Base-by-base conservation (phyloP, 2,888 invertebrate genomes). In the Andrena minutula region DNA sequence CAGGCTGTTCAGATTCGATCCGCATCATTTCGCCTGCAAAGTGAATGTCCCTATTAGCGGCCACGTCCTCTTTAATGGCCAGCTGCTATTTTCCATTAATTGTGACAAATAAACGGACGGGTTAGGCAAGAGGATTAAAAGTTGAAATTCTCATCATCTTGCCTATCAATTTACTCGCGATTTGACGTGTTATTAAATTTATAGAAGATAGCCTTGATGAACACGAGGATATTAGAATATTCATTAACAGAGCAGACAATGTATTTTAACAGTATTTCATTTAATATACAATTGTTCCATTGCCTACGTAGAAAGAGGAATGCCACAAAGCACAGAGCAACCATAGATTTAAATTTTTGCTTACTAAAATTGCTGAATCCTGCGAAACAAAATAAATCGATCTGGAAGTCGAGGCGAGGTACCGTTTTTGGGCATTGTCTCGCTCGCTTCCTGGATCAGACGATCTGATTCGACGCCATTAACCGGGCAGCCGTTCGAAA, bases 401-500 rank as follows among this genome's bases (percentile, higher is more conserved):
- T 41, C 56, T 56, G 26, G 26, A 20, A 12, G 8, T 23, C 10
- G 10, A 2, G 4, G 12, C 26, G 10, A 26, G 41, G 41, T 41
- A 41, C 23, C 23, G 8, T 26, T 56, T 56, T 26, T 7, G 23
- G 20, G 10, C 2, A 56, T 7, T 8, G 20, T 20, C 23, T 10
- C 53, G 53, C 8, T 53, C 10, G 47, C 35, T 64, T 64, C 47
- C 26, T 47, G 64, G 53, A 53, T 53, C 23, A 20, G 23, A 0
- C 20, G 20, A 53, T 56, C 56, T 12, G 23, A 23, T 56, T 56
- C 23, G 26, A 12, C 23, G 56, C 56, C 23, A 56, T 26, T 56
- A 23, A 23, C 23, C 56, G 56, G 23, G 12, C 7, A 23, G 8
- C 20, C 10, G 32, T 23, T 60, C 72, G 30, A 80, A 80, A 79